Percentiles rank a stretch among this genome's conserved stretches.
Evolutionary conservation across 2,113 vertebrate genomes (phyloP).

Genomic region (Phrynosoma platyrhinos): DNA sequence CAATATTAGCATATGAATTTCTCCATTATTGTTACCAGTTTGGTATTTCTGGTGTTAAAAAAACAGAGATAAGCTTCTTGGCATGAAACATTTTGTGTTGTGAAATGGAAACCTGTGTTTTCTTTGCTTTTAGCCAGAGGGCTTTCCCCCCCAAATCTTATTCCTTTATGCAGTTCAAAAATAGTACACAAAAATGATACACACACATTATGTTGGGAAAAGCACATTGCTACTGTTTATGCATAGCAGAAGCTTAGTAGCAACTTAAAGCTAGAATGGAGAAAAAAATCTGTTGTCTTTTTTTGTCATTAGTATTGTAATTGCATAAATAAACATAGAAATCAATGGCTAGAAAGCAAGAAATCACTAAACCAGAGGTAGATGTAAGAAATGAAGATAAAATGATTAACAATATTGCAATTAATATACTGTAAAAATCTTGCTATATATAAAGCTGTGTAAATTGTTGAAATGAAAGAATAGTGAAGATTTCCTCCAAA

Average conservation of each 20-base stretch:
- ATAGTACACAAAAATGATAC: too few species aligned
- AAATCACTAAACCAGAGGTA: not conserved
- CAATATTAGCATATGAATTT: too few species aligned
- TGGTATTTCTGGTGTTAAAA: not conserved
- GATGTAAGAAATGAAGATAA: not conserved
- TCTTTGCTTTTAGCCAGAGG: not conserved
- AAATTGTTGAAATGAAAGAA: not conserved
- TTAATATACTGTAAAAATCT: not conserved
- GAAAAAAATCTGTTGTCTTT: too few species aligned
- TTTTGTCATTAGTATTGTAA: not conserved
- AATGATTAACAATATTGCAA: conserved; percentile 5
- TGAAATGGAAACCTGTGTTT: not conserved
- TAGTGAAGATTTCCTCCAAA: not conserved
- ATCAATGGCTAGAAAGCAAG: not conserved
- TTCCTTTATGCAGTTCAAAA: not conserved
- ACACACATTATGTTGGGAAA: not conserved
- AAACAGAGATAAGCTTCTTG: not conserved
- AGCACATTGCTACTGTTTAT: not conserved
- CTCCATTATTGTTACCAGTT: too few species aligned
- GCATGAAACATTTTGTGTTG: not conserved
- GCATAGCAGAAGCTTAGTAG: not conserved
- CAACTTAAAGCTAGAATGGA: not conserved
- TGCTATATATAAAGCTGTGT: too few species aligned
- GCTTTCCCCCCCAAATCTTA: not conserved
- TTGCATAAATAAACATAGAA: not conserved